Base-by-base conservation (phyloP, 2,888 invertebrate genomes). In the Mactromeris polynyma region DNA sequence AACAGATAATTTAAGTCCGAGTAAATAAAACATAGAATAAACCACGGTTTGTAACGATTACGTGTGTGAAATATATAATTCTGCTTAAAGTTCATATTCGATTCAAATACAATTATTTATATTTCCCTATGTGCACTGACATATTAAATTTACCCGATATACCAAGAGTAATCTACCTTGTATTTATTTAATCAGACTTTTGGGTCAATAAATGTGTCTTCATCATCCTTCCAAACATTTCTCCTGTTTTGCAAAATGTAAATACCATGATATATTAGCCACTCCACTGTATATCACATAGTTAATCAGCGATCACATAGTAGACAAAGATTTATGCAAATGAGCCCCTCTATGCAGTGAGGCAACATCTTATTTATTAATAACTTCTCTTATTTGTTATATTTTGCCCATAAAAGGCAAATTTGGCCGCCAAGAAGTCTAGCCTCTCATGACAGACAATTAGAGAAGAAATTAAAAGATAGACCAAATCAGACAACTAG, bases 381-480 rank as follows among this genome's bases (percentile, higher is more conserved):
- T 90, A 88, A 88, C 78, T 77, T 46, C 79, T 78, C 73, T 38
- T 81, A 78, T 82, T 85, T 85, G 85, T 85, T 81, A 85, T 38
- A 82, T 81, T 88, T 81, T 73, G 88, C 85, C 85, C 78, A 85
- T 88, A 88, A 88, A 88, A 81, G 83, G 85, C 80, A 81, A 81
- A 78, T 69, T 46, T 81, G 58, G 80, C 85, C 85, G 90, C 83
- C 90, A 54, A 9, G n/a, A 54, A 79, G 90, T 90, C 90, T 90
- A 87, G 90, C 87, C 90, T 21, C 19, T 31, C 85, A 85, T 90
- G 90, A 90, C 90, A 88, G 87, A 88, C 87, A 90, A 90, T 90
- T 90, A 90, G 85, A 73, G 40, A 58, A 88, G 86, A 83, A 90
- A 90, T 90, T 90, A 90, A 90, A 90, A 90, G 85, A 90, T 90